Conservation (phyloP, 2,797 vertebrate genomes). For the Falco cherrug region DNA sequence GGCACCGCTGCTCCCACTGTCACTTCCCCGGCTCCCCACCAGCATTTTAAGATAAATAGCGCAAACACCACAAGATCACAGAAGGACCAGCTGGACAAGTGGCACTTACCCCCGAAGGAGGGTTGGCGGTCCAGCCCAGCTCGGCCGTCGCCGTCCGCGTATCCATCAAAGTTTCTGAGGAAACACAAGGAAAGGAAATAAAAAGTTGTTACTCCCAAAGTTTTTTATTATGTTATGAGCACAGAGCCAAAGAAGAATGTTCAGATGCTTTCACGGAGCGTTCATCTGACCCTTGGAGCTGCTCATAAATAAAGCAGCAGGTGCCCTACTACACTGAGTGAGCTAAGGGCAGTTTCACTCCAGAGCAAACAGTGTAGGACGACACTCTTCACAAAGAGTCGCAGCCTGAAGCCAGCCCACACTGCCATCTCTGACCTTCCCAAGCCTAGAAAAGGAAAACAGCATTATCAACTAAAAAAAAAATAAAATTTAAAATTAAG, state of each 20-base stretch:
- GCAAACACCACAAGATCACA: accelerated
- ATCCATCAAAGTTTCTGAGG: conserved; percentile 95
- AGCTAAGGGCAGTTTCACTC: background rate
- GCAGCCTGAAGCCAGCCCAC: accelerated
- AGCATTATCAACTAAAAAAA: background rate
- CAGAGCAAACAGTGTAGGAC: accelerated
- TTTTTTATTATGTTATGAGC: accelerated
- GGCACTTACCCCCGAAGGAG: conserved; percentile 92
- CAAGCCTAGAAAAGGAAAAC: background rate
- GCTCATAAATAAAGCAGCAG: background rate
- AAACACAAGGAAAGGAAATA: conserved; percentile 29
- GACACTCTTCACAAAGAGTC: background rate
- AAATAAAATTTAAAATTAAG: background rate
- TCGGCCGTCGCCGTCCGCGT: conserved; percentile 97
- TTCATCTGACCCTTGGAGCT: background rate
- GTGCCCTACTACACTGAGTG: background rate
- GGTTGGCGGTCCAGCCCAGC: conserved; percentile 97
- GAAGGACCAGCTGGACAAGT: background rate
- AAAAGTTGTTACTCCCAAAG: background rate
- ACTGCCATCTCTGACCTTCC: background rate
- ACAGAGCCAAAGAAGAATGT: background rate
- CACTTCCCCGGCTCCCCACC: accelerated
- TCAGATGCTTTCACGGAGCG: accelerated
- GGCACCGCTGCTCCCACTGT: accelerated
- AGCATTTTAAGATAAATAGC: background rate